These are phyloP conservation scores for Macrosteles quadrilineatus DNA, from an alignment of 1,140 invertebrate genomes.

Conservation along the genomic window DNA sequence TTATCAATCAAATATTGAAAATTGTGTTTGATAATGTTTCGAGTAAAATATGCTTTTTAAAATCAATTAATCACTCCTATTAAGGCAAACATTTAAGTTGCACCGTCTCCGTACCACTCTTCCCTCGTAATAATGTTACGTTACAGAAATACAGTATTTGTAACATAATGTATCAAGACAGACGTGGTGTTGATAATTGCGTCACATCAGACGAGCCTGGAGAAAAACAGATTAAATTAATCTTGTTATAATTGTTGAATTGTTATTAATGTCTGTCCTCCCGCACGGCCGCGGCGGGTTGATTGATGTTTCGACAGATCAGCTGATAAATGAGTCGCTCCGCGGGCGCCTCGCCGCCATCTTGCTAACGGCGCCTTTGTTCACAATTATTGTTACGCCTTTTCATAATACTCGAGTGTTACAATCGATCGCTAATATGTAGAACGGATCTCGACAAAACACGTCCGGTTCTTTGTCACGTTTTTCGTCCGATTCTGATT, in stretches of 20 bases:
- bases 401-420: constrained; percentile 2
- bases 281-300: neutral
- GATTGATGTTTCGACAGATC: constrained; percentile 16
- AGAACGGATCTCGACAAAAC: constrained; percentile 2
- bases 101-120: too few relatives aligned
- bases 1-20: too few relatives aligned
- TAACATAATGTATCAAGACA: too few relatives aligned
- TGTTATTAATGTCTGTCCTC: constrained; percentile 5
- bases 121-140: too few relatives aligned
- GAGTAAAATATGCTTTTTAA: too few relatives aligned
- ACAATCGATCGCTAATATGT: constrained; percentile 8
- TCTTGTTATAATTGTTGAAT: constrained; percentile 2
- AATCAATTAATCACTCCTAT: too few relatives aligned
- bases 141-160: too few relatives aligned
- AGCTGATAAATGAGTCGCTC: constrained; percentile 1
- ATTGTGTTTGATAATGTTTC: too few relatives aligned
- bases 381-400: constrained; percentile 13
- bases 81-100: too few relatives aligned
- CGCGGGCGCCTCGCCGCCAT: constrained; percentile 6
- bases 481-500: too few relatives aligned
- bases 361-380: constrained; percentile 12
- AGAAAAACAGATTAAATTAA: neutral
- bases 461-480: neutral
- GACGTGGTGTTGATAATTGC: too few relatives aligned
- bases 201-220: neutral